These are phyloP conservation scores for Thryonomys swinderianus DNA, from an alignment of 2,113 vertebrate genomes.

Conservation along the genomic window DNA sequence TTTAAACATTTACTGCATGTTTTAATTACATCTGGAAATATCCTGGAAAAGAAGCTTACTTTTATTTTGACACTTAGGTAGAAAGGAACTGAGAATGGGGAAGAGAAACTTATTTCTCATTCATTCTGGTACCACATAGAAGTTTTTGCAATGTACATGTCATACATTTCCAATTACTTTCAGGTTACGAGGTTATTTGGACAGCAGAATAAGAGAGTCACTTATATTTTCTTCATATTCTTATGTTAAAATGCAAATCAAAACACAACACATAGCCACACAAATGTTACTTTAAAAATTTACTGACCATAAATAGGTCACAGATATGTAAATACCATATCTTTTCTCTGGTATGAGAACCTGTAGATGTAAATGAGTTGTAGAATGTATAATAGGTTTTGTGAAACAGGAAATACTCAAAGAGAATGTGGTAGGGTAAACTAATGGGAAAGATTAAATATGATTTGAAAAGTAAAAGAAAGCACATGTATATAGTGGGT, in stretches of 20 bases:
- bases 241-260: not conserved
- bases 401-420: too few relatives aligned
- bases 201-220: not conserved
- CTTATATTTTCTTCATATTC: slow-evolving; percentile 11
- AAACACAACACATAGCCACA: not conserved
- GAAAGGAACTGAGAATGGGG: not conserved
- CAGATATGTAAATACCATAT: too few relatives aligned
- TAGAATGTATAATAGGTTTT: too few relatives aligned
- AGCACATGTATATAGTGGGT: too few relatives aligned
- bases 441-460: too few relatives aligned
- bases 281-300: not conserved
- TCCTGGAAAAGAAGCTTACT: not conserved
- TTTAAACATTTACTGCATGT: not conserved
- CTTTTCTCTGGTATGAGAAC: too few relatives aligned
- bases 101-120: not conserved
- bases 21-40: not conserved
- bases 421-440: too few relatives aligned
- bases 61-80: not conserved
- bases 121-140: not conserved
- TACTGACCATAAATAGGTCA: too few relatives aligned
- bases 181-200: not conserved
- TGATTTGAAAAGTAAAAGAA: too few relatives aligned
- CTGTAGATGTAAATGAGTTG: too few relatives aligned
- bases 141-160: not conserved
- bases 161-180: slow-evolving; percentile 9